Percentiles rank a stretch among this genome's conserved stretches.
These are phyloP conservation scores for Oreochromis spilurus DNA, from an alignment of 2,113 vertebrate genomes.

Conservation along the genomic window DNA sequence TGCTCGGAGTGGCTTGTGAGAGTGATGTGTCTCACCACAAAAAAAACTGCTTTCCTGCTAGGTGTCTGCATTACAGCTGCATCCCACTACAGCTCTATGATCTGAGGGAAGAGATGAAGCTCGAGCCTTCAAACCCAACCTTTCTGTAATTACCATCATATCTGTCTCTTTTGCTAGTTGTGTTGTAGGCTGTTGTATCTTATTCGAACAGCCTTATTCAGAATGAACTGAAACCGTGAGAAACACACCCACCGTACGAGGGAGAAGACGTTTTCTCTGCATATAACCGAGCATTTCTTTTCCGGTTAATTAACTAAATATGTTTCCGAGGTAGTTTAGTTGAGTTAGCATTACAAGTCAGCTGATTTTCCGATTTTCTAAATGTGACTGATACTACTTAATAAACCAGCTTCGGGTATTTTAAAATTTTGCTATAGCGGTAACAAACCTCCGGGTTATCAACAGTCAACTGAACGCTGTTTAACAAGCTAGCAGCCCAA, in stretches of 20 bases:
- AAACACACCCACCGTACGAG: neutral
- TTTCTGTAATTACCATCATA: neutral
- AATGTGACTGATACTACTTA: neutral
- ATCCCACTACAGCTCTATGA: neutral
- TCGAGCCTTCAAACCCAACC: neutral
- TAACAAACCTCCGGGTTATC: neutral
- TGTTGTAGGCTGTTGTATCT: neutral
- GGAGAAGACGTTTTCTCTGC: neutral
- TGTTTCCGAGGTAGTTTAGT: neutral
- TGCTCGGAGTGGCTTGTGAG: conserved; percentile 1
- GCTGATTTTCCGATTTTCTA: neutral
- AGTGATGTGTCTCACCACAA: conserved; percentile 27
- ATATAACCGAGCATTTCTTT: neutral
- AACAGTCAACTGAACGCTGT: neutral
- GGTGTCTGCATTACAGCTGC: neutral
- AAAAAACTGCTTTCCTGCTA: conserved; percentile 29
- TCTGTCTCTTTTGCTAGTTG: neutral
- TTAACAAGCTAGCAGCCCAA: neutral
- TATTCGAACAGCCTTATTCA: neutral
- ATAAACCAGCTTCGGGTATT: neutral
- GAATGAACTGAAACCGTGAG: neutral
- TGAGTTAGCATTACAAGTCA: neutral
- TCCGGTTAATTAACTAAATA: neutral
- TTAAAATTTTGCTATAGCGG: neutral
- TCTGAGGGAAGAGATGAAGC: neutral